phyloP scores from a whole-genome alignment of 2,113 vertebrate species.

The Anoplopoma fimbria region DNA sequence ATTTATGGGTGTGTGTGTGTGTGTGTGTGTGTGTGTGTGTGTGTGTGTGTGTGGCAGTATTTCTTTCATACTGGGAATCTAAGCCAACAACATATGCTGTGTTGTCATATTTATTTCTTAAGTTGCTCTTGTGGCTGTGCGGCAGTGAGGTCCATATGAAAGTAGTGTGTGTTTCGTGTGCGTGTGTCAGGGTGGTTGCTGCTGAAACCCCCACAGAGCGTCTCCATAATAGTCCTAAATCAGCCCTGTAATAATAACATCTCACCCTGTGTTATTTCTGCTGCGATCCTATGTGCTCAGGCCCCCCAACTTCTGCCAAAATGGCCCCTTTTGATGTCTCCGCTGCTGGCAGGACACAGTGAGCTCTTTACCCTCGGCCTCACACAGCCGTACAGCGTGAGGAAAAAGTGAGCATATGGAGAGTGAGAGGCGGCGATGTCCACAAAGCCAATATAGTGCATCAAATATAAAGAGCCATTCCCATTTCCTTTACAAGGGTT shows the following conservation, averaged over 20 bases:
- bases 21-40: not conserved
- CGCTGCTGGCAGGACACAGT: conserved; percentile 62
- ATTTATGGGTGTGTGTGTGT: not conserved
- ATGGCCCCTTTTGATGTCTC: conserved; percentile 69
- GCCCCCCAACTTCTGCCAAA: conserved; percentile 61
- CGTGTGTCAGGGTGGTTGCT: conserved; percentile 68
- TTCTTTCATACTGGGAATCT: conserved; percentile 22
- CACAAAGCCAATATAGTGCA: conserved; percentile 67
- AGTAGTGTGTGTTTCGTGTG: conserved; percentile 28
- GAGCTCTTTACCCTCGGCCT: conserved; percentile 80
- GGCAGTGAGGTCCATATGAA: conserved; percentile 19
- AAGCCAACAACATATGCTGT: conserved; percentile 20
- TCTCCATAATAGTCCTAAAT: conserved; percentile 70
- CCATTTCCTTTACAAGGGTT: conserved; percentile 21
- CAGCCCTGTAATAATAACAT: conserved; percentile 76
- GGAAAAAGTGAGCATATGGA: conserved; percentile 55
- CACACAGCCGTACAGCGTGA: conserved; percentile 68
- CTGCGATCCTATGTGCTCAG: conserved; percentile 55
- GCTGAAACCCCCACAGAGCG: conserved; percentile 58
- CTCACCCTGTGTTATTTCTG: conserved; percentile 74
- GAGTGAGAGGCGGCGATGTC: conserved; percentile 18
- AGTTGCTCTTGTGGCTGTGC: conserved; percentile 20
- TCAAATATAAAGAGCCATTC: conserved; percentile 28
- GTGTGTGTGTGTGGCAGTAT: conserved; percentile 5
- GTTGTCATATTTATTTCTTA: conserved; percentile 24